Conservation (phyloP, 2,797 vertebrate genomes). For the Delichon dasypus region DNA sequence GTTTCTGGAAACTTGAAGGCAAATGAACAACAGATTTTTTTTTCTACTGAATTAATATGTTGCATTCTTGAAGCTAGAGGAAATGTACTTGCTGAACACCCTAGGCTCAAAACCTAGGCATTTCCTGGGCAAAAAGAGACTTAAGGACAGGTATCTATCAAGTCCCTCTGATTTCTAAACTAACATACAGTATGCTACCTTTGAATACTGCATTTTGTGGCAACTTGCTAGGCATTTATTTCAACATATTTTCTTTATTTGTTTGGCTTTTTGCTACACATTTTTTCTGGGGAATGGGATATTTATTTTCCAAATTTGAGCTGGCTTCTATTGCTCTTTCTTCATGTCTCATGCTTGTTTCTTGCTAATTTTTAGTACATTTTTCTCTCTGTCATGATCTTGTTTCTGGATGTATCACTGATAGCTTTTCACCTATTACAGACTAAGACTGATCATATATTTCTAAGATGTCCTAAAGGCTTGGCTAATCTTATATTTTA, state of each 20-base stretch:
- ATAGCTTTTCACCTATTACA: background rate
- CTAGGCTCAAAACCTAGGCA: background rate
- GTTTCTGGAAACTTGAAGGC: background rate
- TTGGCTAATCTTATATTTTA: background rate
- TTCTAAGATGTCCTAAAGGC: background rate
- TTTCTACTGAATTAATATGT: background rate
- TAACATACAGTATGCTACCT: background rate
- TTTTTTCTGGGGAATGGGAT: accelerated
- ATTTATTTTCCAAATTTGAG: background rate
- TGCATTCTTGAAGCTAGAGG: background rate
- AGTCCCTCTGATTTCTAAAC: background rate
- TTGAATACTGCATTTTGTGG: background rate
- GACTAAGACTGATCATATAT: background rate
- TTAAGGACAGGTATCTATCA: background rate
- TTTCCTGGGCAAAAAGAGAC: background rate
- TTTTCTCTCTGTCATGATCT: background rate
- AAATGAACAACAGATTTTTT: background rate
- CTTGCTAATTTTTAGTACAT: background rate
- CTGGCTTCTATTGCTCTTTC: background rate
- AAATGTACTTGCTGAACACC: background rate
- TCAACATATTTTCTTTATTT: background rate
- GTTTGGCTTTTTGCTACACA: background rate
- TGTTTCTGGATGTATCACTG: background rate
- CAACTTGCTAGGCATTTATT: background rate
- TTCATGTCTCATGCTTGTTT: background rate